Evolutionary conservation across 2,797 vertebrate species (phyloP), one percentile per base, ranked within the genome.

Genomic region (Melanotaenia trifasciata): DNA sequence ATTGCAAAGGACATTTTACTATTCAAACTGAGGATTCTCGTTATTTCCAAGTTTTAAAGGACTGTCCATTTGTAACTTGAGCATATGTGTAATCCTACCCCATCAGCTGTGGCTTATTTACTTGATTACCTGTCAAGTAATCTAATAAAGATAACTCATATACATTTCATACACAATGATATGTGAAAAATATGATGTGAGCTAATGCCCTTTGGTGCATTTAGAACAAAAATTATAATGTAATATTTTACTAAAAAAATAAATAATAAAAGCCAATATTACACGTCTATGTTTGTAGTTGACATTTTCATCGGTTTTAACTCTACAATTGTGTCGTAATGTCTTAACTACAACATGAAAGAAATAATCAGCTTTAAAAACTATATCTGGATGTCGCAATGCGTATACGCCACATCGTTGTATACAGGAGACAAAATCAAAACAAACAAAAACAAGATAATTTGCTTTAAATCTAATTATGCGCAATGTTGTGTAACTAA

Each of bases 301-400:
- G 13, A 67, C 11, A 26, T 8, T 28, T 35, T 1, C 36, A 5
- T 26, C 1, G 2, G 1, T 40, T 59, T n/a, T 54, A 0, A 13
- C 6, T 59, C 10, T 8, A 50, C 0, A 18, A 30, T 1, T 0
- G 4, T 14, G 11, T 28, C 36, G 26, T 26, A 43, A 58, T 28
- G 2, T 10, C 5, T 28, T 14, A 28, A 2, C 32, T 5, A 54
- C 13, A 43, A 43, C 10, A 13, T 38, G 36, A 38, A 38, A 38
- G 3, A 38, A 38, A 12, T 38, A 3, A 9, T 9, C 12, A 51
- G 7, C 1, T 51, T 22, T 51, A 45, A 22, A 24, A 22, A 40
- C 30, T 16, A 20, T 14, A 61, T 9, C 13, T 45, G 16, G 20
- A 40, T 91, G 90, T 89, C 88, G 90, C 90, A 91, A 60, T 90